phyloP scores from a whole-genome alignment of 92 coral and sea anemone genomes.

The Zoanthus sansibaricus region DNA sequence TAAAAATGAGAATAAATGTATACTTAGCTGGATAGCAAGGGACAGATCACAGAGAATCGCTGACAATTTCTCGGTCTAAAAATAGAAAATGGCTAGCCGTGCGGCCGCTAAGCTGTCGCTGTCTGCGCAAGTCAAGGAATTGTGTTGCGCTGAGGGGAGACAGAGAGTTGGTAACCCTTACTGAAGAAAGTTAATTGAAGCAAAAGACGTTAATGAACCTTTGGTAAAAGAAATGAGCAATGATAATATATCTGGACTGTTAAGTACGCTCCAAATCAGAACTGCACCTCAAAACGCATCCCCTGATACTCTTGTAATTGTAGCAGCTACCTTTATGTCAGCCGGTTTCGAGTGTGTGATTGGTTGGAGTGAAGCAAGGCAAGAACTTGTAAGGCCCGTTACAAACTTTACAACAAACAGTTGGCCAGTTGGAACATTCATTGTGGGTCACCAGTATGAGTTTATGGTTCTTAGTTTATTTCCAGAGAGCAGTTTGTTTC shows the following conservation, averaged over 20 bases:
- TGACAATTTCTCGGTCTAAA: no score
- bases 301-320: constrained; percentile 23
- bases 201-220: no score
- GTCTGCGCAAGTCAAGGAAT: no score
- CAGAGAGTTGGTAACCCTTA: no score
- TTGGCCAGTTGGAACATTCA: constrained; percentile 15
- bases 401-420: constrained; percentile 28
- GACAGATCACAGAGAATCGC: no score
- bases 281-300: neutral
- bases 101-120: no score
- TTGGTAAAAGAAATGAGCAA: neutral
- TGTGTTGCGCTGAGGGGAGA: no score
- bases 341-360: constrained; percentile 34
- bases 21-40: no score
- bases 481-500: constrained; percentile 10
- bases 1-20: no score
- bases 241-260: neutral
- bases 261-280: neutral
- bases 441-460: constrained; percentile 21
- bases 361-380: constrained; percentile 38
- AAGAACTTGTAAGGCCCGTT: constrained; percentile 28
- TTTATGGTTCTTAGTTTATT: constrained; percentile 33
- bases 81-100: no score
- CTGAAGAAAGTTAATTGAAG: no score
- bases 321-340: constrained; percentile 30